Base-by-base conservation (phyloP, 2,797 vertebrate species). In the Onychomys torridus region DNA sequence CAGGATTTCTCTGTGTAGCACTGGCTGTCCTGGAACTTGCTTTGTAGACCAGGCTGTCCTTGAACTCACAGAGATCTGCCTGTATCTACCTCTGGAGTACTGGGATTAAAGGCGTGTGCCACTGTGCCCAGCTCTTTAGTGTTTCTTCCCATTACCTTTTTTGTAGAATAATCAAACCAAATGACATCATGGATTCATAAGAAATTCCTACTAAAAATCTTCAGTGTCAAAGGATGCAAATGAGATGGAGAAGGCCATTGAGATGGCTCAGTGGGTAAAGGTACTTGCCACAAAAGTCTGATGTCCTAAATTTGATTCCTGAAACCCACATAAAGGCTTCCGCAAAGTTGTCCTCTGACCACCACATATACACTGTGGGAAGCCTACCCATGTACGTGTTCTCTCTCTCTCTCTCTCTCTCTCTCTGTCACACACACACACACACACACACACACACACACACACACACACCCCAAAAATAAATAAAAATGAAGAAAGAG, bases 151-250 rank as follows among this genome's bases (percentile, higher is more conserved):
- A 37, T 6, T 91, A 55, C 37, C 32, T 79, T 89, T 61, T 93
- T 91, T 93, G 25, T 92, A 73, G 65, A 87, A 5, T 85, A 87
- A 40, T 90, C 93, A 89, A 90, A 25, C n/a, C 65, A 87, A 75
- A 37, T 69, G 37, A 90, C 77, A 69, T 57, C 3, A 12, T 25
- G 9, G 37, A 87, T 17, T 88, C 49, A 88, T 77, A 91, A 77
- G 55, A 61, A 65, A 29, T 76, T 83, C n/a, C 57, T 87, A 16
- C 23, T 79, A 69, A 75, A 73, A 86, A 63, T 57, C 8, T 43
- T 91, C 40, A 55, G 59, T 67, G 37, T 43, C 16, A 40, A 59
- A 89, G 25, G 9, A 29, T 43, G n/a, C 19, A 85, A 76, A 52
- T 77, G 43, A 90, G 71, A 73, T 46, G 40, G 43, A 32, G 46